Evolutionary conservation across 2,113 vertebrate genomes (phyloP).

Genomic region (Furnarius figulus): DNA sequence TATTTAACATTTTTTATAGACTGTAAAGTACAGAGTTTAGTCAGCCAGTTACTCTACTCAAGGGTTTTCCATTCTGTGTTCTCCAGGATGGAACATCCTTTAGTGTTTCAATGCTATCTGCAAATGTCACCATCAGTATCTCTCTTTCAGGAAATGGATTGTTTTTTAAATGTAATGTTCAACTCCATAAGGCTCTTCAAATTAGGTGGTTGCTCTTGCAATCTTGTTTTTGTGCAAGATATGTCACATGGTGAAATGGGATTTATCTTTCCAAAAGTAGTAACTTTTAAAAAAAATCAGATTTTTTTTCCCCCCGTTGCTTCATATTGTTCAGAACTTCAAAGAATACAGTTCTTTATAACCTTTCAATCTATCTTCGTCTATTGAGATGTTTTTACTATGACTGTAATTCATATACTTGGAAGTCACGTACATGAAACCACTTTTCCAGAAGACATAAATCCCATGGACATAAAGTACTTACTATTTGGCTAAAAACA

Average conservation of each 20-base stretch:
- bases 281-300: not conserved
- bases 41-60: conserved; percentile 1
- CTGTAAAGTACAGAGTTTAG: conserved; percentile 30
- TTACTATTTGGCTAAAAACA: not conserved
- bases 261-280: not conserved
- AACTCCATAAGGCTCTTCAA: not conserved
- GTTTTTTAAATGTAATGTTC: not conserved
- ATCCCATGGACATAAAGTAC: not conserved
- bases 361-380: not conserved
- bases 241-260: not conserved
- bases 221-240: not conserved
- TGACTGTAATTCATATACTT: not conserved
- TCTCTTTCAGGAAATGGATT: not conserved
- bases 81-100: not conserved
- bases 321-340: not conserved
- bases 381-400: not conserved
- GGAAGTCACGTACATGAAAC: not conserved
- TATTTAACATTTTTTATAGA: conserved; percentile 45
- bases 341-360: not conserved
- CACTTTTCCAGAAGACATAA: not conserved
- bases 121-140: not conserved
- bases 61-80: not conserved
- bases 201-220: not conserved
- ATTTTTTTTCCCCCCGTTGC: not conserved
- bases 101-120: not conserved